Evolutionary conservation across 2,797 vertebrate genomes (phyloP).

Genomic region (Leptodactylus fallax): DNA sequence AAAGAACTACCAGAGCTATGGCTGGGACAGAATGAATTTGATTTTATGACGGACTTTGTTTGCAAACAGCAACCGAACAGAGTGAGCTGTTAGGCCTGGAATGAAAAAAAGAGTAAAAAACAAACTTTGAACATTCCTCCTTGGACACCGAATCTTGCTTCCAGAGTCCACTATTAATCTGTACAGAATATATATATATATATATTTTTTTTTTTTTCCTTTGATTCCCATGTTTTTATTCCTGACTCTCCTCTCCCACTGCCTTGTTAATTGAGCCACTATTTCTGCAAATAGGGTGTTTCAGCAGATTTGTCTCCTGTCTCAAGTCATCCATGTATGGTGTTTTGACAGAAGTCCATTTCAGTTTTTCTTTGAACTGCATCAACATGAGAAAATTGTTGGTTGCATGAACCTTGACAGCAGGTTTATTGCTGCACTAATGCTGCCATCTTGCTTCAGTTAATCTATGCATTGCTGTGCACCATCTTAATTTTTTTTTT

Average conservation of each 20-base stretch:
- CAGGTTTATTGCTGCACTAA: conserved; percentile 79
- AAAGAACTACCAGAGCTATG: conserved; percentile 90
- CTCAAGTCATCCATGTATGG: conserved; percentile 18
- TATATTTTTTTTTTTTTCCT: conserved; percentile 61
- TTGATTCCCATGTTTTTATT: conserved; percentile 62
- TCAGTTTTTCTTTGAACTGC: conserved; percentile 79
- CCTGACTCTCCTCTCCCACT: conserved; percentile 48
- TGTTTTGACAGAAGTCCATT: conserved; percentile 76
- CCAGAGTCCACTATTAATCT: conserved; percentile 82
- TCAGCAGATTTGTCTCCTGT: conserved; percentile 48
- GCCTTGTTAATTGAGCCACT: conserved; percentile 51
- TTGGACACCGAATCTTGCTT: conserved; percentile 80
- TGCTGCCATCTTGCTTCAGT: conserved; percentile 82
- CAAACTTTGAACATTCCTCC: conserved; percentile 78
- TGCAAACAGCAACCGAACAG: conserved; percentile 89
- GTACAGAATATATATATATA: conserved; percentile 72
- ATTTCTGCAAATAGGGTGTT: conserved; percentile 30
- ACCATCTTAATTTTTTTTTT: conserved; percentile 69
- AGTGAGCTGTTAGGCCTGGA: conserved; percentile 83
- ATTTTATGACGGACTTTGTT: conserved; percentile 90
- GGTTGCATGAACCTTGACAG: conserved; percentile 82
- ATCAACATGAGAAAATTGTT: conserved; percentile 77
- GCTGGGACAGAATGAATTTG: conserved; percentile 90
- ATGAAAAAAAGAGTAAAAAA: neutral
- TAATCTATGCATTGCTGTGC: conserved; percentile 83